Base-by-base conservation (phyloP, 2,113 vertebrate genomes). In the Rhinopomastus cyanomelas region DNA sequence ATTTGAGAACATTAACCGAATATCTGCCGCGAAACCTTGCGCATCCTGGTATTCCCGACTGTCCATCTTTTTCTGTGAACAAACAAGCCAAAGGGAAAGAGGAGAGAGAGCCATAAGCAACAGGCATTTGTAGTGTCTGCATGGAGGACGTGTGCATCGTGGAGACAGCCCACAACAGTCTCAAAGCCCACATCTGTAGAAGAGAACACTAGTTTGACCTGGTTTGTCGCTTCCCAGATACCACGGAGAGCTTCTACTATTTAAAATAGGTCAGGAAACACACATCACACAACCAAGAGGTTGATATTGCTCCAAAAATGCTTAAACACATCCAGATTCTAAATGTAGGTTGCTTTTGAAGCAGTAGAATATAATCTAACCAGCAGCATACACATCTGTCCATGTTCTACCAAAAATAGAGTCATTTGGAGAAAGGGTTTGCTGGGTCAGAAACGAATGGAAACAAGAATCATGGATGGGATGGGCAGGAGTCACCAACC, bases 1-100 rank as follows among this genome's bases (percentile, higher is more conserved):
- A 91, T 99, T 99, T 44, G 99, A 99, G 96, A 99, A 99, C 97
- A 99, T 99, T 91, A 99, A 97, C 94, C 99, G 97, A 73, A 99
- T 97, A 74, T 99, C 99, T 4, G 98, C 97, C 2, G 99, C 99
- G 19, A 99, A 99, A 10, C 95, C 96, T 92, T 99, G 98, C 2
- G 98, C 98, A 2, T 99, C 99, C 22, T 95, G 96, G 95, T 99
- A 99, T 22, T 99, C 98, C 5, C 98, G 98, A 77, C 95, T 88
- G 56, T 99, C 98, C 98, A 99, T 98, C 95, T 99, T 99, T 96
- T 98, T 98, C 99, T 99, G 97, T 6, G 97, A 86, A 93, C 32
- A 94, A 87, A 94, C 34, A 88, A 90, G 90, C 37, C 73, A 87
- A 37, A 86, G 60, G 85, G 60, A 32, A 78, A 75, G 36, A 59